Percentiles rank a stretch among this genome's conserved stretches.
Conservation (phyloP, 1,140 invertebrate species). For the Bombus waltoni region DNA sequence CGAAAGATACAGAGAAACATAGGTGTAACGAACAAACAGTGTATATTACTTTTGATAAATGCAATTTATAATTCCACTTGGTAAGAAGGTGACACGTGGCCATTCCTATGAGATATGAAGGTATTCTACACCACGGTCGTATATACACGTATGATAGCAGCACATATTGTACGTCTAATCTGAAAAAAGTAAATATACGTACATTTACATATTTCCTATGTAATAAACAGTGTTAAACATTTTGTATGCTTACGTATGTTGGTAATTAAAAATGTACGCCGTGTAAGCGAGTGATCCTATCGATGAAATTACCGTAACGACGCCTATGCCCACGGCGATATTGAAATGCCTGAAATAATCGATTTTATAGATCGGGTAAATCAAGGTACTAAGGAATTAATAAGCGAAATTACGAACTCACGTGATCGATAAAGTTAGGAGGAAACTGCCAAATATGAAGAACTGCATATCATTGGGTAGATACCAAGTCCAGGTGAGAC, state of each 20-base stretch:
- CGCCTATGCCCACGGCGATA: slow-evolving; percentile 63
- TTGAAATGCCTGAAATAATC: slow-evolving; percentile 75
- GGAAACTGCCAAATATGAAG: slow-evolving; percentile 84
- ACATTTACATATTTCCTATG: too few species aligned
- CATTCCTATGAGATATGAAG: too few species aligned
- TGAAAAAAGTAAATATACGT: slow-evolving; percentile 46
- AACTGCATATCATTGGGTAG: slow-evolving; percentile 92
- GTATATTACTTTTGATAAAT: slow-evolving; percentile 70
- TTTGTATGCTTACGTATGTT: slow-evolving; percentile 79
- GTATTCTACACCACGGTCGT: too few species aligned
- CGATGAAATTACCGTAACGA: slow-evolving; percentile 71
- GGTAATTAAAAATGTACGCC: slow-evolving; percentile 76
- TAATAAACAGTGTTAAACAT: neutral
- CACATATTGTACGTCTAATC: slow-evolving; percentile 78
- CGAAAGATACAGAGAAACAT: neutral
- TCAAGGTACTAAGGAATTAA: neutral
- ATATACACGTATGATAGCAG: slow-evolving; percentile 66
- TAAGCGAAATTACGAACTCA: slow-evolving; percentile 71
- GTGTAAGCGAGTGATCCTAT: slow-evolving; percentile 74
- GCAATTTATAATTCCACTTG: too few species aligned
- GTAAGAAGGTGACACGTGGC: too few species aligned
- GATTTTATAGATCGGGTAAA: neutral
- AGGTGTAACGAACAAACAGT: neutral
- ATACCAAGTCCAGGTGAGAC: slow-evolving; percentile 92
- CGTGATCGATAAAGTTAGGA: slow-evolving; percentile 84